Evolutionary conservation across 2,113 vertebrate species (phyloP).

Genomic region (Egretta garzetta): DNA sequence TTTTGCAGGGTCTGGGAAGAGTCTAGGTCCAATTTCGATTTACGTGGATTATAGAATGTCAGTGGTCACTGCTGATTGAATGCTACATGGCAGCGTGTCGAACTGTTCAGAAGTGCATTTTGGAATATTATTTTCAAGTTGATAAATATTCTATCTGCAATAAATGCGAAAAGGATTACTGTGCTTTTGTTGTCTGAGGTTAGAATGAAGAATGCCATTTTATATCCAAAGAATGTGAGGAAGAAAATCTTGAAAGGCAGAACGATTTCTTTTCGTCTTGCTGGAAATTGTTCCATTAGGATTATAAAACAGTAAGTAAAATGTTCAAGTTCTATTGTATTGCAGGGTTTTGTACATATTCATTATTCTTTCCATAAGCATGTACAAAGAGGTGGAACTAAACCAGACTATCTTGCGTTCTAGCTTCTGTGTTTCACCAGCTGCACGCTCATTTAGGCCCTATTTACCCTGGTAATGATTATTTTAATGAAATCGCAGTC

Average conservation of each 20-base stretch:
- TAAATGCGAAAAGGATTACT: background rate
- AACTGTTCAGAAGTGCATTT: background rate
- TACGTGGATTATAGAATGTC: background rate
- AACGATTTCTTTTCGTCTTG: background rate
- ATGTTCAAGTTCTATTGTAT: background rate
- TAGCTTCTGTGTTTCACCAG: background rate
- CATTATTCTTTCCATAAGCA: background rate
- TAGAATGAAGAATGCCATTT: background rate
- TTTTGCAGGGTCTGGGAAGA: background rate
- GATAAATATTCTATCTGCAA: background rate
- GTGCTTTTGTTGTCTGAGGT: background rate
- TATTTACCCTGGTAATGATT: conserved; percentile 16
- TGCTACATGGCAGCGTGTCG: background rate
- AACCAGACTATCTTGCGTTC: background rate
- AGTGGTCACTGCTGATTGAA: background rate
- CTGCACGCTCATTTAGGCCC: background rate
- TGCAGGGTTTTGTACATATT: background rate
- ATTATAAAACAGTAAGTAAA: background rate
- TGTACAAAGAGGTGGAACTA: background rate
- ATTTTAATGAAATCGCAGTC: conserved; percentile 34
- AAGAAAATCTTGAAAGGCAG: background rate
- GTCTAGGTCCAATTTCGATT: background rate
- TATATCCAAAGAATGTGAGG: background rate
- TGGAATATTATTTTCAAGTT: background rate
- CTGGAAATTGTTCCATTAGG: background rate